phyloP scores from a whole-genome alignment of 2,113 vertebrate species.

The Rhodinocichla rosea region DNA sequence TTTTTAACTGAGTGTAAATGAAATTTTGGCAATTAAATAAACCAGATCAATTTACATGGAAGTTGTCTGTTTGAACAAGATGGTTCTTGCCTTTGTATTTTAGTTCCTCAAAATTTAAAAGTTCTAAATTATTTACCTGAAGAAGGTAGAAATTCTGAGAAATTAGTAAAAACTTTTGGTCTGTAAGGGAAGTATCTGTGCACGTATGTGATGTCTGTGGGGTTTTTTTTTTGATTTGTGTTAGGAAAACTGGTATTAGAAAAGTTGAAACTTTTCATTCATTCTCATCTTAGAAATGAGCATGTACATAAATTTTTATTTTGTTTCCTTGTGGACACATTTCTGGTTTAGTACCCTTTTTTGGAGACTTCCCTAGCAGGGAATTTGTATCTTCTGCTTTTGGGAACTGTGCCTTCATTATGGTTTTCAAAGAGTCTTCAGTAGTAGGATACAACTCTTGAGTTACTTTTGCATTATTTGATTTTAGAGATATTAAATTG shows the following conservation, averaged over 20 bases:
- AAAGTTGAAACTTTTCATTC: background rate
- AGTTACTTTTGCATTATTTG: background rate
- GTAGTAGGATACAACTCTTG: background rate
- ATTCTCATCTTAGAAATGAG: background rate
- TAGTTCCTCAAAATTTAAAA: background rate
- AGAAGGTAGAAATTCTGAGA: background rate
- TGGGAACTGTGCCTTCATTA: background rate
- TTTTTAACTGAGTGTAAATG: background rate
- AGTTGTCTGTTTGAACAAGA: background rate
- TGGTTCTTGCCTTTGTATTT: background rate
- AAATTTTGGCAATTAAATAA: background rate
- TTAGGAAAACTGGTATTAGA: background rate
- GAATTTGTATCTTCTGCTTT: background rate
- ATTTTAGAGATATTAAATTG: background rate
- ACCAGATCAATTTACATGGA: background rate
- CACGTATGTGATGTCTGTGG: background rate
- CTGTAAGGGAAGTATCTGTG: background rate
- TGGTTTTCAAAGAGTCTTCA: background rate
- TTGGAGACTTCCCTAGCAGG: background rate
- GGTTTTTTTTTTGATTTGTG: accelerated
- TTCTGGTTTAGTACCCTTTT: background rate
- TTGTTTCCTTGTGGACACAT: background rate
- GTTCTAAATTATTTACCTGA: background rate
- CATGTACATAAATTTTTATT: background rate
- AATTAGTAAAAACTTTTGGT: background rate